Percentiles rank a stretch among this genome's conserved stretches.
These are phyloP conservation scores for Syndactyla subalaris DNA, from an alignment of 2,797 vertebrate genomes.

Conservation along the genomic window DNA sequence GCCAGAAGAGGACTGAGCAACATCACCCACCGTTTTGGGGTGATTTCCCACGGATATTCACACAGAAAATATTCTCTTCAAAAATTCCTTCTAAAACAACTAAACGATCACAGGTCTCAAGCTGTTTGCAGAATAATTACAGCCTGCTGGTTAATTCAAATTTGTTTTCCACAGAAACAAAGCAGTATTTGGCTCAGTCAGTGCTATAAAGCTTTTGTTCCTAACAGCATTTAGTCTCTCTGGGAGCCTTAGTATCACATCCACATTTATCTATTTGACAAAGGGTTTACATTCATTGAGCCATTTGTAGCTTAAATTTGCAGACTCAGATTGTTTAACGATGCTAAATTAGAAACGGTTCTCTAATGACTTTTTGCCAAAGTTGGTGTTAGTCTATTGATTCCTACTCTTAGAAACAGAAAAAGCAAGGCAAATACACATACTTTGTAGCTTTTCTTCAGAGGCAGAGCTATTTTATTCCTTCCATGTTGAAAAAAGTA, in stretches of 20 bases:
- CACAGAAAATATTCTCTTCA: not conserved
- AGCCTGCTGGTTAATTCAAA: constrained; percentile 49
- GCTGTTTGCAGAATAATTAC: constrained; percentile 54
- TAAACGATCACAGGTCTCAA: constrained; percentile 21
- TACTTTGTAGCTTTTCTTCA: not conserved
- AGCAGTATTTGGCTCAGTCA: constrained; percentile 48
- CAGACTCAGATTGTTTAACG: constrained; percentile 11
- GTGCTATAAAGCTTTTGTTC: constrained; percentile 49
- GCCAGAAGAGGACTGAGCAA: not conserved
- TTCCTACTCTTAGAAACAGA: not conserved
- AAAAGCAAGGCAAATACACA: not conserved
- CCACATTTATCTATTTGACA: constrained; percentile 43
- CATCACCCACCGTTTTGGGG: accelerated
- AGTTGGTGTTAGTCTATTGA: not conserved
- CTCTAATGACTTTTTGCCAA: constrained; percentile 17
- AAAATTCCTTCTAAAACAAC: constrained; percentile 18
- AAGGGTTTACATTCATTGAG: constrained; percentile 33
- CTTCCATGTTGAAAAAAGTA: not conserved
- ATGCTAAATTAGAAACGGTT: constrained; percentile 13
- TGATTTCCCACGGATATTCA: not conserved
- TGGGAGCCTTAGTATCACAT: constrained; percentile 30
- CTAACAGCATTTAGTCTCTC: constrained; percentile 24
- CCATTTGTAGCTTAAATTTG: constrained; percentile 16
- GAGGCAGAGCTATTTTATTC: not conserved
- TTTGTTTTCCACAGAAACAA: constrained; percentile 58